phyloP scores from a whole-genome alignment of 2,888 invertebrate species.

The Alviniconcha strummeri region DNA sequence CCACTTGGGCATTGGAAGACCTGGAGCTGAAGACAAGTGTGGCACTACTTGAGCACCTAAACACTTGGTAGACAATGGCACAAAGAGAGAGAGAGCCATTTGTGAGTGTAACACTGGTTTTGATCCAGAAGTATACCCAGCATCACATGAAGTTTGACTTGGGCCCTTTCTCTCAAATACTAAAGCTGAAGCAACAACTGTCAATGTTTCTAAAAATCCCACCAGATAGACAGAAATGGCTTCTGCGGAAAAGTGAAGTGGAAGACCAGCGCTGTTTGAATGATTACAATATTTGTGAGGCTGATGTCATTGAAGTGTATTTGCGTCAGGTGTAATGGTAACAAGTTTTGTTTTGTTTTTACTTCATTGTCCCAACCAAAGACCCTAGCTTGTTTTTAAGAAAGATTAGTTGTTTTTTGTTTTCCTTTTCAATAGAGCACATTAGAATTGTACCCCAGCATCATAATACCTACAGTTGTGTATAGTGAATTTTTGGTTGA shows the following conservation, averaged over 20 bases:
- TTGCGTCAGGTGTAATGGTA: not conserved
- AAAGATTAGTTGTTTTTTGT: not conserved
- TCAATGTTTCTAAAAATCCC: conserved; percentile 13
- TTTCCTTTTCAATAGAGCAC: not conserved
- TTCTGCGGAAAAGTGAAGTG: conserved; percentile 12
- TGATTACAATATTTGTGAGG: conserved; percentile 19
- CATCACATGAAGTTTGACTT: conserved; percentile 31
- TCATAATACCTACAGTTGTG: not conserved
- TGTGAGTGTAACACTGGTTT: conserved; percentile 18
- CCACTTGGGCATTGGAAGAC: no score
- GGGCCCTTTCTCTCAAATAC: conserved; percentile 15
- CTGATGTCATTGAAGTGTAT: conserved; percentile 10
- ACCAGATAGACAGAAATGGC: conserved; percentile 12
- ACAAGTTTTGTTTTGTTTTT: not conserved
- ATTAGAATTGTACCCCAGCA: not conserved
- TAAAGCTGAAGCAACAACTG: conserved; percentile 3
- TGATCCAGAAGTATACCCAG: conserved; percentile 9
- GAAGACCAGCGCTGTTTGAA: conserved; percentile 14
- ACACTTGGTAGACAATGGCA: not conserved
- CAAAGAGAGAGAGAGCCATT: conserved; percentile 17
- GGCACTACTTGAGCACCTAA: no score
- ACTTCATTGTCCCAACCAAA: not conserved
- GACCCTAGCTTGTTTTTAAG: no score
- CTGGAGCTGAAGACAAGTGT: no score
- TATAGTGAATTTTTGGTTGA: not conserved